A percentile compares a stretch with the other conserved stretches of the same genome.
Evolutionary conservation across 2,113 vertebrate genomes (phyloP).

Genomic region (Silurus glanis): DNA sequence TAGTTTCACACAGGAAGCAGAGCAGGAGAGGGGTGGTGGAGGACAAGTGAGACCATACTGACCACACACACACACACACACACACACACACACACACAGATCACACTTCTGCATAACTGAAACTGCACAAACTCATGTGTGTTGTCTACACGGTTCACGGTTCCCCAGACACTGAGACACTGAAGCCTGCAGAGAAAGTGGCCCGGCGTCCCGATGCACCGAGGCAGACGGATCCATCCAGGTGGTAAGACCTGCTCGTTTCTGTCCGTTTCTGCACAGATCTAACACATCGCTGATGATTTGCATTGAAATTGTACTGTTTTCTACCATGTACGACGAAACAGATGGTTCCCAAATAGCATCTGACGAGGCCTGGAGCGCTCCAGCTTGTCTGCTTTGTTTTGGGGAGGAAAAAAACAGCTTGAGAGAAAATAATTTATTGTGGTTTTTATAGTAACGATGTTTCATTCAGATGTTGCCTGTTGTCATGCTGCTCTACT

Average conservation of each 20-base stretch:
- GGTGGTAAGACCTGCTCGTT: conserved; percentile 44
- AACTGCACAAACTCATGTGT: not conserved
- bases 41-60: not conserved
- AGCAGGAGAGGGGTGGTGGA: not conserved
- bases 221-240: conserved; percentile 6
- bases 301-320: not conserved
- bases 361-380: not conserved
- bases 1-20: conserved; percentile 52
- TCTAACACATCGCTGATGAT: not conserved
- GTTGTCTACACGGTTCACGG: not conserved
- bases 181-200: not conserved
- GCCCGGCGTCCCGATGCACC: conserved; percentile 32
- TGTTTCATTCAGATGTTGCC: no score
- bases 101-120: conserved; percentile 19
- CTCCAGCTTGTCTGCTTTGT: not conserved
- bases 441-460: not conserved
- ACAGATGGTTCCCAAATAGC: conserved; percentile 9
- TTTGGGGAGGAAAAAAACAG: not conserved
- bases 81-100: conserved; percentile 13
- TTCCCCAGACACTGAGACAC: not conserved
- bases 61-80: conserved; percentile 3
- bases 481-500: no score
- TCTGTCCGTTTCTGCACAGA: not conserved
- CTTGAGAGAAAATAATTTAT: not conserved
- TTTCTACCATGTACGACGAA: not conserved